phyloP scores from a whole-genome alignment of 2,797 vertebrate genomes.

The Onychomys leucogaster region DNA sequence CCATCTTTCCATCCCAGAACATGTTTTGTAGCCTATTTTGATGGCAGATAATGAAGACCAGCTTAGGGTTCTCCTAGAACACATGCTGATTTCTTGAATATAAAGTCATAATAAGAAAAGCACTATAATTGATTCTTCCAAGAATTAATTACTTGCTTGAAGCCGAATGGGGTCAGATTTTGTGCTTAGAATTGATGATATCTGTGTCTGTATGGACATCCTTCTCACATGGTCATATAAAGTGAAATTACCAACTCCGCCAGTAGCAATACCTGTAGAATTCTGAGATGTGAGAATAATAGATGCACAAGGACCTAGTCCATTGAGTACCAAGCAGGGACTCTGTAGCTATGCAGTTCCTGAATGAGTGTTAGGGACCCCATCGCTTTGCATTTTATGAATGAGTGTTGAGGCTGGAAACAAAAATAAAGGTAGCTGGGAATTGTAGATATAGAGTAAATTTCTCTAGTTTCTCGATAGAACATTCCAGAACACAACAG shows the following conservation, averaged over 20 bases:
- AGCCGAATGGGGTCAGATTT: neutral
- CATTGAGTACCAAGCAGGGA: neutral
- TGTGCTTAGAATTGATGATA: neutral
- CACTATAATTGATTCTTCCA: neutral
- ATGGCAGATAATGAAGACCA: neutral
- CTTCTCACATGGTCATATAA: neutral
- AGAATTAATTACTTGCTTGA: slow-evolving; percentile 33
- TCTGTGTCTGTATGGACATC: neutral
- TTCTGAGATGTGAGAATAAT: neutral
- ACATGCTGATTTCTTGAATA: neutral
- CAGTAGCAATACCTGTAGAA: neutral
- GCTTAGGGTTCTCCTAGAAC: neutral
- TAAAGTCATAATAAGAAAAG: slow-evolving; percentile 28
- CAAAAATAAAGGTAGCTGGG: neutral
- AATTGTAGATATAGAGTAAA: fast-evolving
- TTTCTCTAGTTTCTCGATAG: neutral
- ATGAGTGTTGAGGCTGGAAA: neutral
- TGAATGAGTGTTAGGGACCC: neutral
- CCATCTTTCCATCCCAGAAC: too few relatives aligned
- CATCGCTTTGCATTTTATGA: neutral
- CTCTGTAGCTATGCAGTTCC: neutral
- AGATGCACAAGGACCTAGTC: neutral
- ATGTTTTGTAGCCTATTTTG: neutral
- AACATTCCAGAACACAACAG: neutral
- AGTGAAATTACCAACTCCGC: neutral